Evolutionary conservation across 2,113 vertebrate genomes (phyloP).

Genomic region (Neolamprologus sp.): DNA sequence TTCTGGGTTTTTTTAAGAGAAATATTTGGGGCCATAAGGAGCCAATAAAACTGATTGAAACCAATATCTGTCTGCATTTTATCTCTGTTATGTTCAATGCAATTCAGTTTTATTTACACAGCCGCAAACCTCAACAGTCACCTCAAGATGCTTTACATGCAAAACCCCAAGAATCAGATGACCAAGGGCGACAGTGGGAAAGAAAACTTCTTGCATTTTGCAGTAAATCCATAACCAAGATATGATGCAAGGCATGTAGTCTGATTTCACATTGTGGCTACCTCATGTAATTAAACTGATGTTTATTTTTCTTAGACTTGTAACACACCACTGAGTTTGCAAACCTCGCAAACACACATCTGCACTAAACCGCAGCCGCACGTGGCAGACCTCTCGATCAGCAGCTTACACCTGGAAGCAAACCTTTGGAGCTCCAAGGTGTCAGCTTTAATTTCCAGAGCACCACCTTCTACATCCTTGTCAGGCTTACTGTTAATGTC

Average conservation of each 20-base stretch:
- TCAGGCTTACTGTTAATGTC: background rate
- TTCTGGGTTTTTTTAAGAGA: background rate
- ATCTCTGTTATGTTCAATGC: background rate
- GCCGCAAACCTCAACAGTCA: background rate
- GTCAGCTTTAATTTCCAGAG: conserved; percentile 30
- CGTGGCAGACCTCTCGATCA: background rate
- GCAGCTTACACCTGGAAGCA: background rate
- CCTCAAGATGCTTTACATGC: background rate
- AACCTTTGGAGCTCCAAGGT: background rate
- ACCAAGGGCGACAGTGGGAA: background rate
- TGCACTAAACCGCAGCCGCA: background rate
- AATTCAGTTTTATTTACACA: background rate
- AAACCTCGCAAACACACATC: background rate
- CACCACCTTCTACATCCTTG: background rate
- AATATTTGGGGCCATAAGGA: conserved; percentile 28
- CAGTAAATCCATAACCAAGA: background rate
- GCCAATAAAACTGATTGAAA: conserved; percentile 65
- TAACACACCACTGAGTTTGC: background rate
- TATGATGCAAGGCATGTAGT: background rate
- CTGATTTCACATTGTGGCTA: background rate
- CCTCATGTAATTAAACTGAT: background rate
- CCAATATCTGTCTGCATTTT: background rate
- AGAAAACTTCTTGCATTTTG: background rate
- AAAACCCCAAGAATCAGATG: background rate
- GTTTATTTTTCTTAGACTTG: background rate